Evolutionary conservation across 1,140 invertebrate species (phyloP).

Genomic region (Neodiprion pinetum): DNA sequence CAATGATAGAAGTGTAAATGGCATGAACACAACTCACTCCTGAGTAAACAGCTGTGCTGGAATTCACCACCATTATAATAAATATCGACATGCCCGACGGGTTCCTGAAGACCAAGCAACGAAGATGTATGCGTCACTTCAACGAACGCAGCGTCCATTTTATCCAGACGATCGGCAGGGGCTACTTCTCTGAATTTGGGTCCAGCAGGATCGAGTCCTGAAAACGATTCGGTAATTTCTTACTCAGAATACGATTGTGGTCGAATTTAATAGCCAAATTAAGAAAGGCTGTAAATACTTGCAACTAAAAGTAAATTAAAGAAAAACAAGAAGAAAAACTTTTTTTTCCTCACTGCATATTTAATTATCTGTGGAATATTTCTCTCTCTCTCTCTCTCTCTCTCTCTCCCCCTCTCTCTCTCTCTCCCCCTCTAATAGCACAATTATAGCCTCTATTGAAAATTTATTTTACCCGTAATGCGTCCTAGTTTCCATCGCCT

Average conservation of each 20-base stretch:
- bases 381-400: not conserved
- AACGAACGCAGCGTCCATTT: conserved; percentile 68
- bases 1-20: no score
- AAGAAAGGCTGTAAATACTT: not conserved
- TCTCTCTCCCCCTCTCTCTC: not conserved
- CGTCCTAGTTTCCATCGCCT: conserved; percentile 44
- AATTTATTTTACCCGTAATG: conserved; percentile 34
- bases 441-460: conserved; percentile 1
- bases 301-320: no score
- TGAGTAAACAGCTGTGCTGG: conserved; percentile 7
- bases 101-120: conserved; percentile 59
- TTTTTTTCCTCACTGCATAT: not conserved
- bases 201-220: conserved; percentile 64
- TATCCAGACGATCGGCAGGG: conserved; percentile 66
- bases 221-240: conserved; percentile 28
- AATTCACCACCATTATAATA: conserved; percentile 41
- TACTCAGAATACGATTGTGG: not conserved
- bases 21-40: not conserved
- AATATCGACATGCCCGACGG: conserved; percentile 63
- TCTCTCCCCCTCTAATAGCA: not conserved
- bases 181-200: conserved; percentile 60
- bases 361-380: not conserved
- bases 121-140: conserved; percentile 72
- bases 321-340: not conserved
- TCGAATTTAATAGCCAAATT: not conserved